Percentiles rank a stretch among this genome's conserved stretches.
phyloP scores from a whole-genome alignment of 92 coral and sea anemone genomes.

The Zoanthus sansibaricus region DNA sequence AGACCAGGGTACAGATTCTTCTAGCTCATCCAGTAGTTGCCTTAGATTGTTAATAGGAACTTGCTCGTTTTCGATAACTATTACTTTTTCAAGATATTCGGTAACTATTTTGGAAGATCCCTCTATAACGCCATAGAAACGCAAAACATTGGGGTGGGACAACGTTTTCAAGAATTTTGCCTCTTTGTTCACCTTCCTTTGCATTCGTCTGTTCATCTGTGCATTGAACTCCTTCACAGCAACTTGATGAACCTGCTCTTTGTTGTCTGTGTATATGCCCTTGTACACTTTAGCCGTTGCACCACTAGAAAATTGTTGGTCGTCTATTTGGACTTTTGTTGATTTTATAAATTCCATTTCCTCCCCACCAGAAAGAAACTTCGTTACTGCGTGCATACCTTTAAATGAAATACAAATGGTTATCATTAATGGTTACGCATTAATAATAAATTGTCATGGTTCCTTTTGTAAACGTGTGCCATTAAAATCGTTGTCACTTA shows the following conservation, averaged over 20 bases:
- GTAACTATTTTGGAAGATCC: slow-evolving; percentile 55
- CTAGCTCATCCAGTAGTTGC: slow-evolving; percentile 51
- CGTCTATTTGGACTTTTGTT: not conserved
- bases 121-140: slow-evolving; percentile 51
- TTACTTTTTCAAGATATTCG: slow-evolving; percentile 45
- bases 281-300: slow-evolving; percentile 49
- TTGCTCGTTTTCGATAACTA: slow-evolving; percentile 33
- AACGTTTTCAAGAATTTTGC: slow-evolving; percentile 46
- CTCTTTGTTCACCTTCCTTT: slow-evolving; percentile 54
- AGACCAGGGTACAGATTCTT: slow-evolving; percentile 40
- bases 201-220: slow-evolving; percentile 45
- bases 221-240: slow-evolving; percentile 60
- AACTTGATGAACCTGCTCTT: slow-evolving; percentile 32
- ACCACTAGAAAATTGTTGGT: slow-evolving; percentile 41
- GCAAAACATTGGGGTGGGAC: slow-evolving; percentile 52
- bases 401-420: not conserved
- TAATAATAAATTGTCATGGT: not conserved
- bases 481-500: not conserved
- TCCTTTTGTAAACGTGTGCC: not conserved
- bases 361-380: not conserved
- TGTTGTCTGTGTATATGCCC: slow-evolving; percentile 43
- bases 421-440: not conserved
- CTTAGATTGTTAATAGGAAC: slow-evolving; percentile 50
- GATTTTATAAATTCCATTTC: not conserved
- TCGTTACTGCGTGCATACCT: not conserved